Evolutionary conservation across 2,888 invertebrate genomes (phyloP), one percentile per base, ranked within the genome.

Genomic region (Rhaphigaster nebulosa): DNA sequence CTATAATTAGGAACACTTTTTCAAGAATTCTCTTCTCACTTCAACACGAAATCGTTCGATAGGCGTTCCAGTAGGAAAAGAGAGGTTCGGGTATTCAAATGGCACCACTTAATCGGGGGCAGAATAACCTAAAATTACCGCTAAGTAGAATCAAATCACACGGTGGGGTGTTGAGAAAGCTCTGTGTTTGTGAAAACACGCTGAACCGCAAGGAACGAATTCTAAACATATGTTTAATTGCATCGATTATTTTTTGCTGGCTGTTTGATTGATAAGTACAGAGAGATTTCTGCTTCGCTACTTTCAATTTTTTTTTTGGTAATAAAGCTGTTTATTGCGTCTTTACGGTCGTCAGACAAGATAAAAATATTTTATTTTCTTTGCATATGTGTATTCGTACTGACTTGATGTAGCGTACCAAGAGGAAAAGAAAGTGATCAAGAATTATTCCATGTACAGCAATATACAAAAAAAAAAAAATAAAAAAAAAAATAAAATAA

Each of bases 1-100:
- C 45, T 84, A 84, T 84, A 84, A 84, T 84, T 84, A 84, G 45
- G n/a, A 84, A 84, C 84, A 50, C 45, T 84, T 84, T 84, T 84
- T 84, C 45, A 84, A 84, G 45, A 50, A 50, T 45, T 45, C 45
- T 50, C 45, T 84, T n/a, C 84, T 45, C 84, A 84, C 41, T 84
- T 84, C 84, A 50, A 84, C 84, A 50, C 84, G 84, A 50, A 84
- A 80, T 38, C 80, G 80, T 45, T 80, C 18, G 41, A 80, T 41
- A 65, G 65, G 29, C 29, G 65, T 65, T 65, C 18, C 18, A 15
- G 23, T 26, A 1, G 84, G 45, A n/a, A 84, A 50, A 50, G 13
- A 13, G 84, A 26, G 45, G 45, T 45, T 50, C n/a, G 26, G 26
- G n/a, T 84, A 84, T 84, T 84, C 84, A 84, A 84, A 84, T 84